phyloP scores from a whole-genome alignment of 2,888 invertebrate genomes.

The Caenorhabditis auriculariae region DNA sequence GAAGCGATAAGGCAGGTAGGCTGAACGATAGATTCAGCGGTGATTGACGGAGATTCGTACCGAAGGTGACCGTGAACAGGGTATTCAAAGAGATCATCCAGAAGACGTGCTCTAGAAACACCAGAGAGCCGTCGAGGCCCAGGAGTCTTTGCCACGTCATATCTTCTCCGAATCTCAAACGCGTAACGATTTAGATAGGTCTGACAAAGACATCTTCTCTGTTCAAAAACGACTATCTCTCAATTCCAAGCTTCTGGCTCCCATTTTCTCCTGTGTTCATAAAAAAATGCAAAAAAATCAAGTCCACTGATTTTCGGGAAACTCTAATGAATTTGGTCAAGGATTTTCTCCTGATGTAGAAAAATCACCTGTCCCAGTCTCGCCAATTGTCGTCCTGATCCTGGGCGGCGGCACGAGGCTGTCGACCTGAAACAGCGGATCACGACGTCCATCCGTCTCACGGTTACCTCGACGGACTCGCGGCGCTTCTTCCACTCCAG shows the following conservation, averaged over 20 bases:
- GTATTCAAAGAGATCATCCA: constrained; percentile 98
- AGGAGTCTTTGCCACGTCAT: constrained; percentile 82
- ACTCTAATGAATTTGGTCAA: no score
- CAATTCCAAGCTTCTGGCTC: background rate
- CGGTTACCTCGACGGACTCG: constrained; percentile 5
- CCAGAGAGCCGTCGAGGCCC: constrained; percentile 91
- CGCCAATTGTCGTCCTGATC: constrained; percentile 58
- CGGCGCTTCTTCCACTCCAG: constrained; percentile 39
- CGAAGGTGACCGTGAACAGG: constrained; percentile 90
- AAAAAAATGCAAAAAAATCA: background rate
- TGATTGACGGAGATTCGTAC: constrained; percentile 63
- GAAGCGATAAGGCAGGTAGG: constrained; percentile 93
- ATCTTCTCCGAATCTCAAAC: constrained; percentile 79
- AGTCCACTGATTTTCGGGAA: no score
- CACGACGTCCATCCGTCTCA: constrained; percentile 2
- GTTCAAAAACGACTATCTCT: background rate
- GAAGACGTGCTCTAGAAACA: constrained; percentile 96
- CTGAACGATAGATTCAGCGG: constrained; percentile 65
- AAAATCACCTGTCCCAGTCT: constrained; percentile 37
- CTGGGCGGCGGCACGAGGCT: constrained; percentile 4
- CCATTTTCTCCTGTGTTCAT: background rate
- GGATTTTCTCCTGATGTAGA: no score
- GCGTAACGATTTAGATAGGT: no score
- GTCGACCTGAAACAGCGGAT: background rate
- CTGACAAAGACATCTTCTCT: no score